Conservation (phyloP, 2,113 vertebrate species). For the Thermophis baileyi region DNA sequence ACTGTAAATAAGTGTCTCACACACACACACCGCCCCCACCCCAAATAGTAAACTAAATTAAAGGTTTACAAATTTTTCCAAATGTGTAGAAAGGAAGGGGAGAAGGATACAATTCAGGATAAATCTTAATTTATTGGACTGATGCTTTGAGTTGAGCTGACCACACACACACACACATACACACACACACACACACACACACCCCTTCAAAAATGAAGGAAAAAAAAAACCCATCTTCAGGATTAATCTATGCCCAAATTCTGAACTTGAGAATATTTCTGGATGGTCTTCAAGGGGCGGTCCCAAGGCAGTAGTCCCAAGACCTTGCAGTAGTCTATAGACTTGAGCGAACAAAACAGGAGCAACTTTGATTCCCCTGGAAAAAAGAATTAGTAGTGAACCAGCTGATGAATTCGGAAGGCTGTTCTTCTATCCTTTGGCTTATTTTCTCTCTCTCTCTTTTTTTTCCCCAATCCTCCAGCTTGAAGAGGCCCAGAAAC, state of each 20-base stretch:
- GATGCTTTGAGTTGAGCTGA: not conserved
- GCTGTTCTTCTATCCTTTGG: not conserved
- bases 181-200: too few species aligned
- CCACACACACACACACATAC: too few species aligned
- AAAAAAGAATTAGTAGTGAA: not conserved
- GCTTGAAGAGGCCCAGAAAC: conserved; percentile 83
- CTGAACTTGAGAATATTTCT: not conserved
- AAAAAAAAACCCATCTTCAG: too few species aligned
- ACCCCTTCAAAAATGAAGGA: not conserved
- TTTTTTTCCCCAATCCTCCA: conserved; percentile 26
- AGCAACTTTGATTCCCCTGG: too few species aligned
- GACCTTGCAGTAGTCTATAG: not conserved
- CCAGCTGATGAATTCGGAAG: not conserved
- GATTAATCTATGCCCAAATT: not conserved
- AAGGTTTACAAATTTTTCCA: not conserved
- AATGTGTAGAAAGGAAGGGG: not conserved
- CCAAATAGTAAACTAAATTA: not conserved
- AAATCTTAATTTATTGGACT: not conserved
- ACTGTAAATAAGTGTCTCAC: not conserved
- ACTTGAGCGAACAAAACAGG: not conserved
- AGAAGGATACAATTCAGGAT: not conserved
- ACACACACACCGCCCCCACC: rapidly evolving
- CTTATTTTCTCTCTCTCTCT: not conserved
- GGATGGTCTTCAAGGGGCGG: not conserved
- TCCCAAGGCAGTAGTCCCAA: not conserved